Evolutionary conservation across 2,797 vertebrate species (phyloP).

Genomic region (Euphonia xanthogaster): DNA sequence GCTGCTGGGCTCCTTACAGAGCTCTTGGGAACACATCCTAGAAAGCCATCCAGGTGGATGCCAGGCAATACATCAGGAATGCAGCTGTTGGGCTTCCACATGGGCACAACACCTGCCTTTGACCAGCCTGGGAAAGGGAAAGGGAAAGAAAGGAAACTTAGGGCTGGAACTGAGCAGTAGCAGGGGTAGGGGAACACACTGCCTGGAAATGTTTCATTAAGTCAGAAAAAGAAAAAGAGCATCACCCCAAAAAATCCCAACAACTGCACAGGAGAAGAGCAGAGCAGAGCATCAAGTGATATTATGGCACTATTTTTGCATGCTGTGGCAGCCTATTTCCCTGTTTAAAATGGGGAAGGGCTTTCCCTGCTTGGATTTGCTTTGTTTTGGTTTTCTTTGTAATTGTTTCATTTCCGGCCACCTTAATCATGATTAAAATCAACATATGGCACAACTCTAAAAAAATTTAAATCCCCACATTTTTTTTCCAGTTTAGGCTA

Average conservation of each 20-base stretch:
- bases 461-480: accelerated
- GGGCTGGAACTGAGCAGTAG: neutral
- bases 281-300: neutral
- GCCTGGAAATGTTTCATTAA: neutral
- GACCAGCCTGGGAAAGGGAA: neutral
- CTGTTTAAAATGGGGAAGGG: neutral
- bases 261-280: neutral
- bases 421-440: neutral
- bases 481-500: neutral
- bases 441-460: neutral
- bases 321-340: neutral
- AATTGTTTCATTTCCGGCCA: neutral
- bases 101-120: neutral
- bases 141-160: neutral
- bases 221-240: too few species aligned
- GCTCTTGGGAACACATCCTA: neutral
- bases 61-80: neutral
- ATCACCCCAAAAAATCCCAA: accelerated
- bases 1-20: neutral
- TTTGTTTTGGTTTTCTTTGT: neutral
- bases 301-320: neutral
- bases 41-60: neutral
- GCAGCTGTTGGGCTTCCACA: neutral
- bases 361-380: neutral
- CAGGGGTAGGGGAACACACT: accelerated